Evolutionary conservation across 2,888 invertebrate species (phyloP).

Genomic region (Conomelus anceps): DNA sequence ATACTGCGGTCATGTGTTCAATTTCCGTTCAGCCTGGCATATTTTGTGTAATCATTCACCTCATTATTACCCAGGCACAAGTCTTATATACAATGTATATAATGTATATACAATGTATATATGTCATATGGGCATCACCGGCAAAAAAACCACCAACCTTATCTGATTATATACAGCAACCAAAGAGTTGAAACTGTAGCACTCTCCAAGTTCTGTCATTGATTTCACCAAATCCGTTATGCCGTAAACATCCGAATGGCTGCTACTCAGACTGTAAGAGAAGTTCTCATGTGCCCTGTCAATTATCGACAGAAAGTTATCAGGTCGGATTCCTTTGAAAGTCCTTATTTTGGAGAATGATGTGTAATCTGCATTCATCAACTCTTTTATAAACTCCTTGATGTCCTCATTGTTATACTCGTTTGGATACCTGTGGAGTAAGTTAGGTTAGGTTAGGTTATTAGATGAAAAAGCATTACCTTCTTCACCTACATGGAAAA

Average conservation of each 20-base stretch:
- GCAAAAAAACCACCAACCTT: conserved; percentile 42
- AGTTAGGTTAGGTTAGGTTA: too few relatives aligned
- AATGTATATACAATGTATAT: too few relatives aligned
- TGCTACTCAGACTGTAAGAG: conserved; percentile 24
- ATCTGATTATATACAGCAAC: conserved; percentile 54
- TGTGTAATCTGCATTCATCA: conserved; percentile 54
- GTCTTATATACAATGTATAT: too few relatives aligned
- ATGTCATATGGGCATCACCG: too few relatives aligned
- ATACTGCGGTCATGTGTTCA: too few relatives aligned
- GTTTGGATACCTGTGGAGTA: background rate
- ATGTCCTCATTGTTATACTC: background rate
- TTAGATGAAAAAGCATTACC: background rate
- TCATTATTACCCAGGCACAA: too few relatives aligned
- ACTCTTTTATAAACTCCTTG: conserved; percentile 22
- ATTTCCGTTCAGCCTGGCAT: too few relatives aligned
- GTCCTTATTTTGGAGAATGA: conserved; percentile 52
- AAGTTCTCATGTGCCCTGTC: conserved; percentile 14
- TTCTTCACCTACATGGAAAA: too few relatives aligned
- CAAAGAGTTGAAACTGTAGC: conserved; percentile 60
- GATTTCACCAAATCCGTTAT: conserved; percentile 47
- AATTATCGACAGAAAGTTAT: conserved; percentile 22
- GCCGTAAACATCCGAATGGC: conserved; percentile 24
- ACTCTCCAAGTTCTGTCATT: conserved; percentile 62
- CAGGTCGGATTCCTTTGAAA: conserved; percentile 15
- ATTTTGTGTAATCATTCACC: too few relatives aligned